Conservation (phyloP, 2,797 vertebrate species). For the Psittacula derbiana region DNA sequence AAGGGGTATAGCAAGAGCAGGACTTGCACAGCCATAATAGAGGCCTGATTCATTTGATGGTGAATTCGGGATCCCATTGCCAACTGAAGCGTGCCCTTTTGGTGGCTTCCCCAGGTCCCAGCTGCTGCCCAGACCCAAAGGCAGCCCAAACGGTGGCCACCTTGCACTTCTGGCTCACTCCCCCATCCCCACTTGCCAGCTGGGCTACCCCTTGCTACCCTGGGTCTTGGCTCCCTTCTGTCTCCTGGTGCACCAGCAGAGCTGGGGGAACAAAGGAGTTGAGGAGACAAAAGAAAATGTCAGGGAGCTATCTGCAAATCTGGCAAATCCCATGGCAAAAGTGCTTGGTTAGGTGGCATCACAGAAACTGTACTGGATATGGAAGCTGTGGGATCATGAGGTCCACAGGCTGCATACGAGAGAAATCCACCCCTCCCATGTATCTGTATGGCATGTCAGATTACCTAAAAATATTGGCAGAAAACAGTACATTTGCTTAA, state of each 20-base stretch:
- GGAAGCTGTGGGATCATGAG: background rate
- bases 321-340: background rate
- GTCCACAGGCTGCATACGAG: background rate
- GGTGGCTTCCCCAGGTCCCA: background rate
- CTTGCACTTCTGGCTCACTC: background rate
- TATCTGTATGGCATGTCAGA: background rate
- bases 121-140: background rate
- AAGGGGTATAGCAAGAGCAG: background rate
- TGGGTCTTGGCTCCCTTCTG: background rate
- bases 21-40: background rate
- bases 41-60: background rate
- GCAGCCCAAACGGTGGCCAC: background rate
- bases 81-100: background rate
- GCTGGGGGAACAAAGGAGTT: background rate
- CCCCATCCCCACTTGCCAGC: background rate
- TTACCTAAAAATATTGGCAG: background rate
- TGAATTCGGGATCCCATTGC: background rate
- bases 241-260: background rate
- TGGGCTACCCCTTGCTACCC: background rate
- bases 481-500: background rate
- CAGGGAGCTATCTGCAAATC: background rate
- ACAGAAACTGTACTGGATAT: background rate
- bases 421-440: accelerated
- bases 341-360: accelerated
- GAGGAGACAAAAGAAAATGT: background rate